phyloP scores from a whole-genome alignment of 1,140 invertebrate genomes.

The Thaumatotibia leucotreta region DNA sequence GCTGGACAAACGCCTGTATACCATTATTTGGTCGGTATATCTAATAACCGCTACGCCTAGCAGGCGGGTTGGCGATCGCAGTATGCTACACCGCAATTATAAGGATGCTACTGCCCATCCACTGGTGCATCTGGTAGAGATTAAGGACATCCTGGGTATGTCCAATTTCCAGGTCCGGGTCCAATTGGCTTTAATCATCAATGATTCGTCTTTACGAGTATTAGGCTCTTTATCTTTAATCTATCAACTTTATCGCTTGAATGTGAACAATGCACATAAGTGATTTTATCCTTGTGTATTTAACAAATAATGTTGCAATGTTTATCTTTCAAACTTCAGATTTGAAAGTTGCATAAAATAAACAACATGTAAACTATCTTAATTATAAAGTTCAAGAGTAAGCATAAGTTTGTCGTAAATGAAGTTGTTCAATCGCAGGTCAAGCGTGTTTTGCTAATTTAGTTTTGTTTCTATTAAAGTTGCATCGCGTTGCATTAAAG shows the following conservation, averaged over 20 bases:
- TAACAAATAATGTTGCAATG: not conserved
- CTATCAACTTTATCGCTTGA: not conserved
- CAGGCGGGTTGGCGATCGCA: too few species aligned
- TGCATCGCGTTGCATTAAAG: conserved; percentile 21
- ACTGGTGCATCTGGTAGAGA: too few species aligned
- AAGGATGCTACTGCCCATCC: too few species aligned
- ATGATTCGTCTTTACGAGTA: too few species aligned
- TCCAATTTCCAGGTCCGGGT: too few species aligned
- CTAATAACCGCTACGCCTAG: too few species aligned
- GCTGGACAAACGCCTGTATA: too few species aligned
- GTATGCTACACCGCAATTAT: too few species aligned
- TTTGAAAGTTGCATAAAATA: not conserved
- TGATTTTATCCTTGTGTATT: not conserved
- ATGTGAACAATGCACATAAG: not conserved
- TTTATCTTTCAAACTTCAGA: not conserved
- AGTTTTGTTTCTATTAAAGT: conserved; percentile 53
- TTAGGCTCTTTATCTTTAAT: conserved; percentile 1
- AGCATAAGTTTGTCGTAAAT: conserved; percentile 18
- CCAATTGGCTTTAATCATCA: not conserved
- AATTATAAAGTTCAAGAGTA: not conserved
- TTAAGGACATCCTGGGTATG: too few species aligned
- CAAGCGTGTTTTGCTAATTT: conserved; percentile 38
- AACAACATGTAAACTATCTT: not conserved
- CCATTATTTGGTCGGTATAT: too few species aligned
- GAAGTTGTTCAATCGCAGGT: conserved; percentile 38